These are phyloP conservation scores for Saguinus imperator DNA, from an alignment of 2,113 vertebrate species.

Conservation along the genomic window DNA sequence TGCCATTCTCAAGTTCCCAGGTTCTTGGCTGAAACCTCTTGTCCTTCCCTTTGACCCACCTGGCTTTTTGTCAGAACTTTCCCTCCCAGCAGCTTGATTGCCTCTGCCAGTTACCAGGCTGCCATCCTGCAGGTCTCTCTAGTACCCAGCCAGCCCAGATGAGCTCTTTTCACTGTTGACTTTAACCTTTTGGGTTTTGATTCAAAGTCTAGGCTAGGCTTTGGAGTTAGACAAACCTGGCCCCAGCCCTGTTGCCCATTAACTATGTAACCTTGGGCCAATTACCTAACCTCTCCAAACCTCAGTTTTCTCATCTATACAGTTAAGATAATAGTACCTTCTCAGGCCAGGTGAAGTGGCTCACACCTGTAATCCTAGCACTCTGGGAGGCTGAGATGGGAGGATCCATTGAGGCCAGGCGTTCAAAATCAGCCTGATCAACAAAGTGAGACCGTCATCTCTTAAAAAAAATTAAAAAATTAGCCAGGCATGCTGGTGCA, in stretches of 20 bases:
- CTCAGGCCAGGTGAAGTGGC: no score
- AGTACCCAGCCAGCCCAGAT: not conserved
- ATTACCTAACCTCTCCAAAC: not conserved
- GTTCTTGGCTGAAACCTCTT: not conserved
- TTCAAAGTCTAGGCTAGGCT: not conserved
- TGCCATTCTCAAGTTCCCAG: not conserved
- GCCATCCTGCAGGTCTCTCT: not conserved
- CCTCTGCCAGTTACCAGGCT: not conserved
- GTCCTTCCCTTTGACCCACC: conserved; percentile 46
- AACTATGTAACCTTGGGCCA: not conserved
- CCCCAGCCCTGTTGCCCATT: not conserved
- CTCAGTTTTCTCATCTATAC: not conserved
- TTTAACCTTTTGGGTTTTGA: conserved; percentile 33
- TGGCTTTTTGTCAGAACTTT: not conserved
- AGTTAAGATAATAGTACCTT: not conserved
- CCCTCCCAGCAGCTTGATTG: not conserved
- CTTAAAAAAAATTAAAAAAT: no score
- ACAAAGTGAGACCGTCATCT: no score
- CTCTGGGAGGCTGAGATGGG: no score
- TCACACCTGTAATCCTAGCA: no score
- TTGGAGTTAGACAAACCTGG: not conserved
- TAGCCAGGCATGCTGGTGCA: no score
- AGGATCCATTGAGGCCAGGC: no score
- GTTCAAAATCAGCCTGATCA: no score
- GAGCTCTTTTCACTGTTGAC: not conserved